These are phyloP conservation scores for Ctenodactylus gundi DNA, from an alignment of 2,113 vertebrate genomes.

Conservation along the genomic window DNA sequence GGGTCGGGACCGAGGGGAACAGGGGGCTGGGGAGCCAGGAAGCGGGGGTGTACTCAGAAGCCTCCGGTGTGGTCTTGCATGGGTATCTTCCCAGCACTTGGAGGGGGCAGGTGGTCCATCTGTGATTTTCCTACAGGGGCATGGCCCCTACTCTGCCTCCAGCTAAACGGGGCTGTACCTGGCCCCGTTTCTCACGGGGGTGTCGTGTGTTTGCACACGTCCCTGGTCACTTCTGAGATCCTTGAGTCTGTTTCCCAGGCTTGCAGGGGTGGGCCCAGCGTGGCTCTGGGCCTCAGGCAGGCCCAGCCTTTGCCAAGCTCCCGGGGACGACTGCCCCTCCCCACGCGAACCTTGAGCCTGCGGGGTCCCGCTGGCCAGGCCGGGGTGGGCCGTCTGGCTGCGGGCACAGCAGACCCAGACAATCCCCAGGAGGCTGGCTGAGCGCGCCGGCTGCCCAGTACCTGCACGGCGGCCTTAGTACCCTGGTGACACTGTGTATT, in stretches of 20 bases:
- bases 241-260: too few relatives aligned
- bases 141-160: too few relatives aligned
- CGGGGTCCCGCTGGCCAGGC: too few relatives aligned
- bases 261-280: too few relatives aligned
- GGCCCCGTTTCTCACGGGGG: too few relatives aligned
- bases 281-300: too few relatives aligned
- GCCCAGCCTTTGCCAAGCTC: not conserved
- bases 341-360: not conserved
- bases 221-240: too few relatives aligned
- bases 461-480: conserved; percentile 77
- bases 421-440: conserved; percentile 23
- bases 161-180: too few relatives aligned
- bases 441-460: conserved; percentile 63
- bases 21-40: not conserved
- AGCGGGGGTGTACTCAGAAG: not conserved
- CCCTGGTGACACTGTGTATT: conserved; percentile 79
- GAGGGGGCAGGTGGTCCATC: not conserved
- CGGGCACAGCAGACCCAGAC: too few relatives aligned
- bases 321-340: not conserved
- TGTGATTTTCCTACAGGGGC: not conserved
- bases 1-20: accelerated
- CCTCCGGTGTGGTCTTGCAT: not conserved
- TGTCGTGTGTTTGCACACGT: too few relatives aligned
- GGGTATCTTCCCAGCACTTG: not conserved
- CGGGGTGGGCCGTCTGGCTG: too few relatives aligned